A percentile compares a stretch with the other conserved stretches of the same genome.
These are phyloP conservation scores for Noctuana brunneofusca DNA, from an alignment of 2,888 invertebrate species.

Conservation along the genomic window DNA sequence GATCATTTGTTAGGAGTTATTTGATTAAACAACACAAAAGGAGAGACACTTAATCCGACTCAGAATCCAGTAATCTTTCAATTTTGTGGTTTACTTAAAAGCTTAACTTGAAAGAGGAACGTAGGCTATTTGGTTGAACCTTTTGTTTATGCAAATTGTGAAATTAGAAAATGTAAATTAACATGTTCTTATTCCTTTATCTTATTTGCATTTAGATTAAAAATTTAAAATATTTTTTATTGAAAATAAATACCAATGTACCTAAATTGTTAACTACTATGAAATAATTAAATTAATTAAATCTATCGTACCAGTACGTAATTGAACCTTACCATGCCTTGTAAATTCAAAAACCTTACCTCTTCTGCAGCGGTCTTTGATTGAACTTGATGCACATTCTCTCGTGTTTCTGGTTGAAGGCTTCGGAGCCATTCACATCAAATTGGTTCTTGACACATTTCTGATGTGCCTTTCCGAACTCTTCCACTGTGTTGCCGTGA, in stretches of 20 bases:
- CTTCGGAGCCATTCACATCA: conserved; percentile 52
- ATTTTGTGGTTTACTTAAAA: conserved; percentile 30
- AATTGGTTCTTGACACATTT: conserved; percentile 75
- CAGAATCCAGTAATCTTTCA: conserved; percentile 29
- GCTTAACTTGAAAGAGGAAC: conserved; percentile 26
- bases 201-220: neutral
- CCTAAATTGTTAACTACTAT: no score
- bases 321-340: neutral
- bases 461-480: conserved; percentile 79
- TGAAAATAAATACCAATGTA: no score
- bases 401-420: conserved; percentile 73
- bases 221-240: neutral
- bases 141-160: conserved; percentile 23
- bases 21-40: conserved; percentile 23
- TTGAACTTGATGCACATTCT: conserved; percentile 79
- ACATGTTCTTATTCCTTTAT: neutral
- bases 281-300: no score
- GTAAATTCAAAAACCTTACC: conserved; percentile 50
- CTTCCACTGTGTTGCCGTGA: conserved; percentile 75
- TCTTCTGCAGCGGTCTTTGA: conserved; percentile 74
- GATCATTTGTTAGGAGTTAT: conserved; percentile 9
- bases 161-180: conserved; percentile 1
- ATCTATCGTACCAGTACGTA: neutral
- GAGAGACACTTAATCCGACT: conserved; percentile 15
- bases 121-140: conserved; percentile 21